phyloP scores from a whole-genome alignment of 2,113 vertebrate species.

The Tachuris rubrigastra region DNA sequence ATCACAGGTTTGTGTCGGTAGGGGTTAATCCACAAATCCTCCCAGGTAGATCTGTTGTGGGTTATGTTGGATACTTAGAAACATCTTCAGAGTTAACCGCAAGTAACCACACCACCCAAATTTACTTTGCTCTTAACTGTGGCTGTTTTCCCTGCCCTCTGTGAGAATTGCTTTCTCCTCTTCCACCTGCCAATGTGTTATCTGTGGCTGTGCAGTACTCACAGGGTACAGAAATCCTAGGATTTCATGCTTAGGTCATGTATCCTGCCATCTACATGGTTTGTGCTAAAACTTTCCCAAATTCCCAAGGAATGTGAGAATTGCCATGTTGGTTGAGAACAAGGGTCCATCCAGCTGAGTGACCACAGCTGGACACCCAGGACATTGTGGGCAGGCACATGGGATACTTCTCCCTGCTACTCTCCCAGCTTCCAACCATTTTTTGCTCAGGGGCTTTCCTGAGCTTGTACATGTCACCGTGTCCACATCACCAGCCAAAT shows the following conservation, averaged over 20 bases:
- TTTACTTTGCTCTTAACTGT: conserved; percentile 32
- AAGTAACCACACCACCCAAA: conserved; percentile 25
- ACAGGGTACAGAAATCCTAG: background rate
- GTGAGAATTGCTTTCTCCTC: background rate
- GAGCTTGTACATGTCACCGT: background rate
- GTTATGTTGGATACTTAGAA: conserved; percentile 1
- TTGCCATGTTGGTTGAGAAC: background rate
- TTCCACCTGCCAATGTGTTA: background rate
- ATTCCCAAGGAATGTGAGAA: background rate
- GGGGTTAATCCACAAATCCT: conserved; percentile 31
- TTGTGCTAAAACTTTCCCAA: background rate
- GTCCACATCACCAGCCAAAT: background rate
- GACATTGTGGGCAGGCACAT: background rate
- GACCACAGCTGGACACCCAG: background rate
- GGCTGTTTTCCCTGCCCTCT: conserved; percentile 21
- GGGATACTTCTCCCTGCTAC: background rate
- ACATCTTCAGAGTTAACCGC: background rate
- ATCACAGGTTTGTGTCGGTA: background rate
- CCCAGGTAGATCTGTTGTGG: conserved; percentile 15
- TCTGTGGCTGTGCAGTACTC: background rate
- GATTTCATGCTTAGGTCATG: background rate
- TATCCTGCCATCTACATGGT: background rate
- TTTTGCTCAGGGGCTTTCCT: background rate
- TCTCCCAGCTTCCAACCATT: background rate
- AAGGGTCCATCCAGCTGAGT: background rate